These are phyloP conservation scores for Tokudaia muenninki DNA, from an alignment of 2,797 vertebrate genomes.

Conservation along the genomic window DNA sequence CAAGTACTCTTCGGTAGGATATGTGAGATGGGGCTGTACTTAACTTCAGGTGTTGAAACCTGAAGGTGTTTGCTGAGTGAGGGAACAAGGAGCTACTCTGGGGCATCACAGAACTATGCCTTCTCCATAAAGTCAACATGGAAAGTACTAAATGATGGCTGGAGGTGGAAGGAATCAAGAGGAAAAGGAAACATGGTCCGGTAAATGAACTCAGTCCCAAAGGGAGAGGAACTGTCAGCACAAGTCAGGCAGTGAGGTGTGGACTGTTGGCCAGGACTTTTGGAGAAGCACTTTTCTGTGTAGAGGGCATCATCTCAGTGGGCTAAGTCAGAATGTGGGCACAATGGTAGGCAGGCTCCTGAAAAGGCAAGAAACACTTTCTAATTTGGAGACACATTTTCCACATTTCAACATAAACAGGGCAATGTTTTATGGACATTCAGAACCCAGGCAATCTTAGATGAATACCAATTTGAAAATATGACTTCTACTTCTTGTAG, in stretches of 20 bases:
- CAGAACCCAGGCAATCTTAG: neutral
- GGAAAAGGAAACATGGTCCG: neutral
- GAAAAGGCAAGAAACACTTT: neutral
- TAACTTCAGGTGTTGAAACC: neutral
- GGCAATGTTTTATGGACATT: neutral
- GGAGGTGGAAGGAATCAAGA: neutral
- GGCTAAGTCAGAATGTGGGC: fast-evolving
- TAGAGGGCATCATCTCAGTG: fast-evolving
- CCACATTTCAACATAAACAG: neutral
- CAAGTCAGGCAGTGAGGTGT: neutral
- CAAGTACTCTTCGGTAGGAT: neutral
- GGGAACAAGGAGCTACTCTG: neutral
- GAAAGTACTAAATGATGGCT: neutral
- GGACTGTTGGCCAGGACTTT: neutral
- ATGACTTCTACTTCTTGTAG: constrained; percentile 19
- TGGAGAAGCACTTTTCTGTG: fast-evolving
- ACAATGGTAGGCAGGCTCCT: fast-evolving
- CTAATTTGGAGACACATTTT: neutral
- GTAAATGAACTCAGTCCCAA: neutral
- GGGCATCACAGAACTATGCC: neutral
- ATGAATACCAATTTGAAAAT: neutral
- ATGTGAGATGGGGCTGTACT: neutral
- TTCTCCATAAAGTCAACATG: neutral
- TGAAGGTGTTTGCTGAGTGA: neutral
- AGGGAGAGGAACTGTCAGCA: neutral